Evolutionary conservation across 2,113 vertebrate species (phyloP), one percentile per base, ranked within the genome.

Genomic region (Protobothrops mucrosquamatus): DNA sequence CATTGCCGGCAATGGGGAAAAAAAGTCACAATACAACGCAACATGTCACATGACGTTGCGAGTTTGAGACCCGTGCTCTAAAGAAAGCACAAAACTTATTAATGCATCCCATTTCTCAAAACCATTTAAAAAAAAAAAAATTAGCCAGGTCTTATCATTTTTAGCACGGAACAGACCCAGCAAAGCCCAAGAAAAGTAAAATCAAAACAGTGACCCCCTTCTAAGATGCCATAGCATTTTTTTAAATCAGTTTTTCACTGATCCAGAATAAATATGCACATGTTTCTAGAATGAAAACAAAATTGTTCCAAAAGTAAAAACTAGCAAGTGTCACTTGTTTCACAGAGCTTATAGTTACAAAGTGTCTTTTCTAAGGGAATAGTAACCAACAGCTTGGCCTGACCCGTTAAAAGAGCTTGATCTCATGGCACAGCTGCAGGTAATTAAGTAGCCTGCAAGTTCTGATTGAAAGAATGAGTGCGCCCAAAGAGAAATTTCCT

Each of bases 361-460:
- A 46, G 81, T 87, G 15, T 61, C 2, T 12, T 55, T 91, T 91
- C 46, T 43, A 8, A 29, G 8, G 0, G 56, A 14, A 81, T 0
- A 93, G 51, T 29, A 12, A 46, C 22, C 46, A 91, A 0, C 20
- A 61, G 89, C 52, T 90, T 94, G 89, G 46, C 90, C 55, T 90
- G 29, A 87, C 92, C 56, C 54, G 81, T 48, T 89, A 52, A 61
- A 48, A 34, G 89, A 52, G 55, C 43, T 85, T 90, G 92, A 51
- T 90, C 89, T 93, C 89, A 87, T 85, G 88, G 24, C 89, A 64
- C 89, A 90, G 92, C 56, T 90, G 46, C 89, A 90, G 81, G 89
- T 86, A 93, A 93, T 93, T 93, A 93, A 85, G 34, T 64, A 89
- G 92, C 56, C 89, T 93, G 56, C 5, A 20, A 90, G 89, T 64